phyloP scores from a whole-genome alignment of 2,113 vertebrate species.

The Apaloderma vittatum region DNA sequence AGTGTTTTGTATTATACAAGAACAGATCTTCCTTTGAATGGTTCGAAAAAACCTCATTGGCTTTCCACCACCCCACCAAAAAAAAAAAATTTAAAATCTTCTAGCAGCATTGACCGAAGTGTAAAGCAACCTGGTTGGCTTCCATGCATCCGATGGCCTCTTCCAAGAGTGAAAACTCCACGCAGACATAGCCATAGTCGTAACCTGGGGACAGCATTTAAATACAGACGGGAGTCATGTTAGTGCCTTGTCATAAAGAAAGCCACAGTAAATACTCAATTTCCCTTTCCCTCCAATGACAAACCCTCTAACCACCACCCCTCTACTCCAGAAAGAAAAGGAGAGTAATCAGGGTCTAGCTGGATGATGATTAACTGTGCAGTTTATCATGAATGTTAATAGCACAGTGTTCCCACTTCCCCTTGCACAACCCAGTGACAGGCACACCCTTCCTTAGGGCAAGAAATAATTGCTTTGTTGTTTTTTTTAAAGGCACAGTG shows the following conservation, averaged over 20 bases:
- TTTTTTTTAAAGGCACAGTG: conserved; percentile 5
- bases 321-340: conserved; percentile 47
- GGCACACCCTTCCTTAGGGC: conserved; percentile 45
- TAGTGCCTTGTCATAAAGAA: conserved; percentile 89
- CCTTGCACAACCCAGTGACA: conserved; percentile 21
- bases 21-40: conserved; percentile 67
- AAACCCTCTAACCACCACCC: conserved; percentile 72
- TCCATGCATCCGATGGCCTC: conserved; percentile 99
- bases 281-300: conserved; percentile 77
- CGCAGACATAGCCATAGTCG: conserved; percentile 99
- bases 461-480: conserved; percentile 11
- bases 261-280: conserved; percentile 79
- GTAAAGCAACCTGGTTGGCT: conserved; percentile 99
- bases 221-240: conserved; percentile 99
- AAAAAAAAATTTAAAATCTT: conserved; percentile 77
- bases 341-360: conserved; percentile 44
- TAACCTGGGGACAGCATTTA: conserved; percentile 99
- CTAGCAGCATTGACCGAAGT: conserved; percentile 95
- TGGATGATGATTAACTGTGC: conserved; percentile 55
- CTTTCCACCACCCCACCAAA: conserved; percentile 84
- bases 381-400: conserved; percentile 49
- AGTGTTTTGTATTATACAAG: conserved; percentile 36
- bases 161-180: conserved; percentile 99
- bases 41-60: conserved; percentile 57
- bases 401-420: conserved; percentile 26